A percentile compares a stretch with the other conserved stretches of the same genome.
These are phyloP conservation scores for Himalopsyche anomala DNA, from an alignment of 2,888 invertebrate genomes.

Conservation along the genomic window DNA sequence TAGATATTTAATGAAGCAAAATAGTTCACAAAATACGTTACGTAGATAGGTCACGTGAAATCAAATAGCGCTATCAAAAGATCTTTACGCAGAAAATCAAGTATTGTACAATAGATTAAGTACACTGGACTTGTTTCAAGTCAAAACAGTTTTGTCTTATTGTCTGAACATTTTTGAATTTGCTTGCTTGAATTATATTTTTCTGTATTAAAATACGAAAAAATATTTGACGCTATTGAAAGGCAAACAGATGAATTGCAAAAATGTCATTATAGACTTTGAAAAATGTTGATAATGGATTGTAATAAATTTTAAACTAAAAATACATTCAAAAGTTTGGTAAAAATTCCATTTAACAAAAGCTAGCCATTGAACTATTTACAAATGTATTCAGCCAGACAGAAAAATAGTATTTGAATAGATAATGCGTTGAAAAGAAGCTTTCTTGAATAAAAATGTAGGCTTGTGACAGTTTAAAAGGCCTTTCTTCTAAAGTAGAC, in stretches of 20 bases:
- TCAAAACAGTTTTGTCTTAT: not conserved
- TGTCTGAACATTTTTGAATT: not conserved
- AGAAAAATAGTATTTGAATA: slow-evolving; percentile 35
- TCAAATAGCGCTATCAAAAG: slow-evolving; percentile 12
- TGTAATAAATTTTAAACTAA: not conserved
- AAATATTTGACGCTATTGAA: no score
- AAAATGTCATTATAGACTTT: not conserved
- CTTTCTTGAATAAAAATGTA: slow-evolving; percentile 23
- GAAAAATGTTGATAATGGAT: not conserved
- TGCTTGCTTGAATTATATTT: not conserved
- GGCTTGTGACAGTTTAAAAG: slow-evolving; percentile 32
- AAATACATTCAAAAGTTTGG: slow-evolving; percentile 6
- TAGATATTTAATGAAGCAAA: slow-evolving; percentile 46
- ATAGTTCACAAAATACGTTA: slow-evolving; percentile 19
- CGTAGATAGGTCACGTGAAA: slow-evolving; percentile 6
- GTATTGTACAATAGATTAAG: not conserved
- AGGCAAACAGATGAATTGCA: not conserved
- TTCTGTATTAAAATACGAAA: no score
- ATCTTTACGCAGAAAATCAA: not conserved
- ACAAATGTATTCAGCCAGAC: not conserved
- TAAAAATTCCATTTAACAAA: not conserved
- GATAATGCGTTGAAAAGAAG: slow-evolving; percentile 24
- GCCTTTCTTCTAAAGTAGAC: slow-evolving; percentile 16
- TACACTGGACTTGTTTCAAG: not conserved
- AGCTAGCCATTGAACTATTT: not conserved